These are phyloP conservation scores for Gryllus longicercus DNA, from an alignment of 2,888 invertebrate species.

Conservation along the genomic window DNA sequence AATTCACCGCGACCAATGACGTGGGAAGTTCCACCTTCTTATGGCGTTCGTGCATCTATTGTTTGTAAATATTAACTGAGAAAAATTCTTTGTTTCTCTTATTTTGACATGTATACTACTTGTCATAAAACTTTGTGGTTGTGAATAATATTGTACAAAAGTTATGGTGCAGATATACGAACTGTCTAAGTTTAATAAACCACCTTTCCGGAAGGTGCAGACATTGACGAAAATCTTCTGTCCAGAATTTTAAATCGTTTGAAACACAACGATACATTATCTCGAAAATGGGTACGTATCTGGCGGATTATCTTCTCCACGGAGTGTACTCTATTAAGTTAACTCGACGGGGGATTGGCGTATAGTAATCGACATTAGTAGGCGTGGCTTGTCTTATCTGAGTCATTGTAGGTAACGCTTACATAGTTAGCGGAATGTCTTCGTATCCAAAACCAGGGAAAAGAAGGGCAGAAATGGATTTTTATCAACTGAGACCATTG, in stretches of 20 bases:
- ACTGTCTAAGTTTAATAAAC: not conserved
- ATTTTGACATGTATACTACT: not conserved
- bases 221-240: not conserved
- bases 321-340: too few species aligned
- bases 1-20: not conserved
- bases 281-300: constrained; percentile 2
- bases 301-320: too few species aligned
- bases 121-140: not conserved
- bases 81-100: not conserved
- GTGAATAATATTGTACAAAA: not conserved
- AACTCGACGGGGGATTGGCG: not conserved
- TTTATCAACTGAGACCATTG: not conserved
- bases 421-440: too few species aligned
- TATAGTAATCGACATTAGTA: not conserved
- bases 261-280: not conserved
- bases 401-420: not conserved
- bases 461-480: not conserved
- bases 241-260: not conserved
- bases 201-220: not conserved
- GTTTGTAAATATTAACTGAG: not conserved
- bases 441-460: not conserved
- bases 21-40: not conserved
- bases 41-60: not conserved
- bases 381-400: constrained; percentile 2
- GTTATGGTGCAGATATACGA: not conserved